These are phyloP conservation scores for Morone chrysops DNA, from an alignment of 2,113 vertebrate genomes.

Conservation along the genomic window DNA sequence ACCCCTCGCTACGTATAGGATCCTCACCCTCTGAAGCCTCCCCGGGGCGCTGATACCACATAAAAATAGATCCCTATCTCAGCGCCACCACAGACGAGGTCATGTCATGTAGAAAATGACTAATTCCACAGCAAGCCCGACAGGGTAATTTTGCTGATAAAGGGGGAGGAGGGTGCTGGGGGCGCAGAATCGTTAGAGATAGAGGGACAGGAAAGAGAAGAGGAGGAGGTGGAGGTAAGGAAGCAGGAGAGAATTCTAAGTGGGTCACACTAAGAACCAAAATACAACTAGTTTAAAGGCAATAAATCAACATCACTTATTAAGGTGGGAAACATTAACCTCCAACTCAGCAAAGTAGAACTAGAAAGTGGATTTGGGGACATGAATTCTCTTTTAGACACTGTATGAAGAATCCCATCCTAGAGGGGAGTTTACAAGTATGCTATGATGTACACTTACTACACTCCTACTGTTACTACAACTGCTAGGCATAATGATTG, in stretches of 20 bases:
- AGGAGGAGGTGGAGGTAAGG: slow-evolving; percentile 56
- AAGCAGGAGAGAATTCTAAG: slow-evolving; percentile 67
- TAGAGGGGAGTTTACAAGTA: slow-evolving; percentile 20
- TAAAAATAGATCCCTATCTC: slow-evolving; percentile 83
- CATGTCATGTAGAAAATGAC: slow-evolving; percentile 82
- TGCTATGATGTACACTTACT: slow-evolving; percentile 5
- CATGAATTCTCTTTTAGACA: slow-evolving; percentile 31
- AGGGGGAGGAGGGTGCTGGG: slow-evolving; percentile 66
- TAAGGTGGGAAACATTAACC: slow-evolving; percentile 64
- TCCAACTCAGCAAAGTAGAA: slow-evolving; percentile 68
- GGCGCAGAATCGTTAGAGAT: slow-evolving; percentile 65
- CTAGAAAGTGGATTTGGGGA: slow-evolving; percentile 47
- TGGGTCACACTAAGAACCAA: slow-evolving; percentile 75
- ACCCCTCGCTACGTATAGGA: slow-evolving; percentile 79
- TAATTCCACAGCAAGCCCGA: slow-evolving; percentile 76
- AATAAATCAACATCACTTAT: slow-evolving; percentile 80
- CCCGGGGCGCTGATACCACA: slow-evolving; percentile 78
- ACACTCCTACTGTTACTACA: background rate
- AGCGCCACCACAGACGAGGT: slow-evolving; percentile 79
- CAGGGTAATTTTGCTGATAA: slow-evolving; percentile 82
- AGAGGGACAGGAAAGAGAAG: slow-evolving; percentile 58
- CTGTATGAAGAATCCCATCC: slow-evolving; percentile 24
- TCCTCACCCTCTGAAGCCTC: slow-evolving; percentile 77
- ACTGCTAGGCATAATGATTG: slow-evolving; percentile 19
- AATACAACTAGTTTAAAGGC: slow-evolving; percentile 74